Base-by-base conservation (phyloP, 2,888 invertebrate genomes). In the Bedellia somnulentella region DNA sequence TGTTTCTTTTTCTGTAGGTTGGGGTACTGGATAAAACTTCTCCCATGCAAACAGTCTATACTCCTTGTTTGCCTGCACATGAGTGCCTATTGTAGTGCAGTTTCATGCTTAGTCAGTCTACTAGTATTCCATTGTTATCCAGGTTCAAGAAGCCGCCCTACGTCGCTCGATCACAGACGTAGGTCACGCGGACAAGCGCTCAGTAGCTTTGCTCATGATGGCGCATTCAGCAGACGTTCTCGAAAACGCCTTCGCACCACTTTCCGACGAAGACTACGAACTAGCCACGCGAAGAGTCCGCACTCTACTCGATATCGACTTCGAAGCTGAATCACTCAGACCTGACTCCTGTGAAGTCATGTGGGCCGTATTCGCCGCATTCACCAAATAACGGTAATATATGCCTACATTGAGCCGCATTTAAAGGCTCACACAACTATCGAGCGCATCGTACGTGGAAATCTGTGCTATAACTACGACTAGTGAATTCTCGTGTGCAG, bases 281-380 rank as follows among this genome's bases (percentile, higher is more conserved):
- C 79, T 98, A 45, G 99, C 98, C 36, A 98, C 97, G 86, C 90
- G 95, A 52, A 86, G 99, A 53, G 95, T 99, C 29, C 84, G 98
- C 43, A 91, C 94, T 49, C 81, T 99, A 28, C 82, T 99, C 45
- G 98, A 99, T 64, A 82, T 98, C 46, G 97, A 99, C 75, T 93
- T 94, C 67, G 98, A 99, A 66, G 86, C 89, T 27, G 98, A 99
- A 71, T 87, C 93, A 41, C 86, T 89, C 71, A 94, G 97, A 70
- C 82, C 89, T 27, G 89, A 89, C 57, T 87, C 90, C 35, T 89
- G 89, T 53, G 96, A 97, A 62, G 87, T 97, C 46, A 88, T 99
- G 80, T 99, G 98, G 98, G 96, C 97, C 31, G 98, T 99, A 35
- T 96, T 99, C 73, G 92, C 96, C 45, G 93, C 97, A 37, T 97